Conservation (phyloP, 35 echinoderm and acorn worm genomes). For the Apostichopus japonicus region DNA sequence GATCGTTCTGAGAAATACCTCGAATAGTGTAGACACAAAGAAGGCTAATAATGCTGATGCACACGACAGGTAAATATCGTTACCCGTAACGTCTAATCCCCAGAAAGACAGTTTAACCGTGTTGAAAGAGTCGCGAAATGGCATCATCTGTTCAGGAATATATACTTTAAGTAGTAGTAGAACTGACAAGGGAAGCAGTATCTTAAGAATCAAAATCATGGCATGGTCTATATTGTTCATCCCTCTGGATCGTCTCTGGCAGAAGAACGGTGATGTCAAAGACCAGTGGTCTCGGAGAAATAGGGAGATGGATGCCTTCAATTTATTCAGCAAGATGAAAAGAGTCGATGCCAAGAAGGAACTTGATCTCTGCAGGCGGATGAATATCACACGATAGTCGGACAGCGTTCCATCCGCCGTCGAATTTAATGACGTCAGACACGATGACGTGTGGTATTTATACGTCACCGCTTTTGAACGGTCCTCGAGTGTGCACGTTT, state of each 20-base stretch:
- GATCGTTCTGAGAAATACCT: not conserved
- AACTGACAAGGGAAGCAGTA: not conserved
- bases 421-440: not conserved
- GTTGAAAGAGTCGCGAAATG: not conserved
- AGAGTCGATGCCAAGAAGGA: not conserved
- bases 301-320: not conserved
- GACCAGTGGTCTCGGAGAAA: not conserved
- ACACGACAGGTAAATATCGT: not conserved
- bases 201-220: not conserved
- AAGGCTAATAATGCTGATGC: slow-evolving; percentile 21
- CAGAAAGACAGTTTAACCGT: not conserved
- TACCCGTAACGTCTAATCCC: not conserved
- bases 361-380: not conserved
- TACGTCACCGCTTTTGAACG: not conserved
- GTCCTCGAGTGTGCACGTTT: slow-evolving; percentile 12
- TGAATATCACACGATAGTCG: not conserved
- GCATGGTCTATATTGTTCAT: not conserved
- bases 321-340: not conserved
- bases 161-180: not conserved
- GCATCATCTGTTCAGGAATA: not conserved
- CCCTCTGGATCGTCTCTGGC: not conserved
- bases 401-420: not conserved
- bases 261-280: not conserved
- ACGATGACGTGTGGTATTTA: not conserved
- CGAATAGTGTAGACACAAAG: not conserved